Evolutionary conservation across 2,888 invertebrate genomes (phyloP), one percentile per base, ranked within the genome.

Genomic region (Podotricha telesiphe): DNA sequence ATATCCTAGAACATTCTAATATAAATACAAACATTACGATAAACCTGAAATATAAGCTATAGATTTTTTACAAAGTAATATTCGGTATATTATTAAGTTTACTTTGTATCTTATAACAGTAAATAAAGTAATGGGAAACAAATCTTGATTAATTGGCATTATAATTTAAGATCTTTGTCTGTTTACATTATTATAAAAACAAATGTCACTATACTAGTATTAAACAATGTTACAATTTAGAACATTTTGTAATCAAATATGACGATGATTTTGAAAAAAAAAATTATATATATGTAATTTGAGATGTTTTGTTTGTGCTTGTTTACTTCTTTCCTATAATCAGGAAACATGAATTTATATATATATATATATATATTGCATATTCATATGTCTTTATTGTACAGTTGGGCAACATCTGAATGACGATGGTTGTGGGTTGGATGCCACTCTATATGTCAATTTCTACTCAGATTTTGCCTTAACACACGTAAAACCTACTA

Each of bases 81-180:
- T 37, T 37, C 37, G 37, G 7, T 10, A 10, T 8, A 37, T 37
- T 37, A 37, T 53, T n/a, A 53, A 53, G 5, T 28, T 53, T 28
- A 28, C 51, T 53, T 28, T 53, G n/a, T 28, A 28, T n/a, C 22
- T 51, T 51, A n/a, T 51, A 22, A 51, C 20, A 51, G 20, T n/a
- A 15, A 22, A 22, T 15, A 28, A 28, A 28, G 6, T 15, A 22
- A n/a, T 45, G 1, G 1, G 13, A 13, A 13, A 42, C 3, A 45
- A 45, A n/a, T n/a, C 45, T n/a, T 45, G 6, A 17, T 48, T 20
- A 7, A 22, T 50, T 50, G 50, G 50, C 50, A 50, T 50, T 50
- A 20, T 22, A 22, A 50, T 50, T 50, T 22, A 15, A 11, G 53
- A 53, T 53, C 53, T 28, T 51, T 22, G 7, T 22, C 53, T 20